Base-by-base conservation (phyloP, 2,797 vertebrate species). In the Lepilemur septentrionalis region DNA sequence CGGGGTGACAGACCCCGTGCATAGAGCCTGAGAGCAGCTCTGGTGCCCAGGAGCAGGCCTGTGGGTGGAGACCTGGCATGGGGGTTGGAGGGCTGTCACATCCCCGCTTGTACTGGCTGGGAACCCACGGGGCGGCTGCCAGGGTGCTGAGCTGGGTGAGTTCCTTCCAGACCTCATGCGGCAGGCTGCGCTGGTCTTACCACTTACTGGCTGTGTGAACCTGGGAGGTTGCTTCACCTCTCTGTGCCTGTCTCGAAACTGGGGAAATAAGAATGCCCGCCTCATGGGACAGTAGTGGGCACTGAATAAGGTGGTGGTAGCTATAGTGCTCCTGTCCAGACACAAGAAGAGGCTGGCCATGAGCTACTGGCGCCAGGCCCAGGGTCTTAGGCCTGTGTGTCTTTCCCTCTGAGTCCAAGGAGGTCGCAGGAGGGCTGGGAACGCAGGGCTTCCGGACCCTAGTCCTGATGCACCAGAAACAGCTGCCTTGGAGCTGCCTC, bases 301-400 rank as follows among this genome's bases (percentile, higher is more conserved):
- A 57, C 25, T 17, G 38, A 32, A 23, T 3, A 46, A 7, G 13
- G 23, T 18, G n/a, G 18, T 13, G 32, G 5, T 23, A 25, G 84
- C 43, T 57, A 22, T 2, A 15, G 30, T 23, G 4, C 25, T 38
- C 7, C 7, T 2, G 5, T 78, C 10, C 38, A 7, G 43, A 6
- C 22, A 65, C 30, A 23, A 15, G 50, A 80, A 73, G 55, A 59
- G 46, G n/a, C 23, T 12, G 25, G 3, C 28, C 1, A 0, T 3
- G n/a, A 65, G 15, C 28, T 10, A 0, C 2, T 4, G 14, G 32
- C 0, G 1, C 25, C 35, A 10, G n/a, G 63, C 55, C 28, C 32
- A 15, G 41, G 52, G 15, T 6, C 69, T 57, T n/a, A 13, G 0
- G 17, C 30, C 22, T 38, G 23, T 0, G 17, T 28, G 32, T 28